Conservation (phyloP, 2,113 vertebrate species). For the Ceyx cyanopectus region DNA sequence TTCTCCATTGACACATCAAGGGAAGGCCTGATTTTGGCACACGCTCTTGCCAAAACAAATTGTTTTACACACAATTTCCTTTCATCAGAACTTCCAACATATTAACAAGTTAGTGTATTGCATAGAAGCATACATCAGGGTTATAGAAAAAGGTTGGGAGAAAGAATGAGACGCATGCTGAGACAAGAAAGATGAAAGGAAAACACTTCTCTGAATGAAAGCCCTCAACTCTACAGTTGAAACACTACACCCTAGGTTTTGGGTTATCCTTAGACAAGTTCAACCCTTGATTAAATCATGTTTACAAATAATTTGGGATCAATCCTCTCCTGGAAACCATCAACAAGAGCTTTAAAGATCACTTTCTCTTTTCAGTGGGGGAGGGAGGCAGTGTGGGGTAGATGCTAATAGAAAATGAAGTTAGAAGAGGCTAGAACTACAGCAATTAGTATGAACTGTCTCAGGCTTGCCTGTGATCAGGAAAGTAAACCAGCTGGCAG, state of each 20-base stretch:
- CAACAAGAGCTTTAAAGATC: neutral
- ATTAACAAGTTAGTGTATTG: constrained; percentile 57
- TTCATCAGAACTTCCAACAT: constrained; percentile 74
- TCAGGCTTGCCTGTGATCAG: neutral
- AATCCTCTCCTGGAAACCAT: neutral
- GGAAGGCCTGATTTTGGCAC: constrained; percentile 69
- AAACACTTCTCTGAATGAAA: constrained; percentile 21
- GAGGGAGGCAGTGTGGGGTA: neutral
- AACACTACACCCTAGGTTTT: neutral
- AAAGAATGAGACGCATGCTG: constrained; percentile 58
- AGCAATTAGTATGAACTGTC: neutral
- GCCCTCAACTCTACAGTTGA: neutral
- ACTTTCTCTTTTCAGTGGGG: neutral
- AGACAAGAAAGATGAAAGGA: constrained; percentile 18
- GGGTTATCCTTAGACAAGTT: constrained; percentile 19
- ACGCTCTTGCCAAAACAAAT: constrained; percentile 72
- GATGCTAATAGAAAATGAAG: neutral
- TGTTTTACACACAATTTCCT: constrained; percentile 72
- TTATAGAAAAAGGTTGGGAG: constrained; percentile 48
- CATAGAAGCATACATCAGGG: constrained; percentile 26
- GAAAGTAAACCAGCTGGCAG: neutral
- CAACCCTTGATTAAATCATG: neutral
- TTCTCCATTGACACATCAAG: constrained; percentile 79
- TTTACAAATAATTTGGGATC: constrained; percentile 41
- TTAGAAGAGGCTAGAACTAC: neutral